These are phyloP conservation scores for Andrena dorsata DNA, from an alignment of 2,888 invertebrate genomes.

Conservation along the genomic window DNA sequence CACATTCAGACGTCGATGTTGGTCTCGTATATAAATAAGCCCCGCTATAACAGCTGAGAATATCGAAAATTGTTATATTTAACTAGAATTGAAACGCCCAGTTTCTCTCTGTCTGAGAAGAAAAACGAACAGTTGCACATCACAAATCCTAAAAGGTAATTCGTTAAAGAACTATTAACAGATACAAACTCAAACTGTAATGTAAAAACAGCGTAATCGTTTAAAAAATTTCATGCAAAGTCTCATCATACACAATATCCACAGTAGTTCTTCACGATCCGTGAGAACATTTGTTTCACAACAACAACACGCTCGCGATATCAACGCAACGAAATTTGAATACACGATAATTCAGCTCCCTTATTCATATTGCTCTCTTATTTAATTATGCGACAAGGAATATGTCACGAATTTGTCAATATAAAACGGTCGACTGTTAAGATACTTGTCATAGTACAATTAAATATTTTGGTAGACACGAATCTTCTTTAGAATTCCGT, in stretches of 20 bases:
- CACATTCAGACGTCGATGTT: slow-evolving; percentile 84
- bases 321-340: slow-evolving; percentile 36
- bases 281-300: slow-evolving; percentile 10
- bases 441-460: slow-evolving; percentile 32
- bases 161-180: slow-evolving; percentile 42
- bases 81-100: slow-evolving; percentile 36
- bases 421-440: slow-evolving; percentile 45
- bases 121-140: slow-evolving; percentile 20
- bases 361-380: slow-evolving; percentile 54
- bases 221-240: slow-evolving; percentile 19
- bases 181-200: slow-evolving; percentile 37
- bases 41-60: slow-evolving; percentile 10
- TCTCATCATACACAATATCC: slow-evolving; percentile 18
- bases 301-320: slow-evolving; percentile 31
- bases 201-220: slow-evolving; percentile 11
- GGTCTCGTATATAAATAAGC: slow-evolving; percentile 73
- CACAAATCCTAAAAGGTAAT: slow-evolving; percentile 37
- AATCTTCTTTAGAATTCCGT: slow-evolving; percentile 26
- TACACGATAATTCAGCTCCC: slow-evolving; percentile 27
- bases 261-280: background rate
- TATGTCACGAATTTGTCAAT: slow-evolving; percentile 35
- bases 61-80: slow-evolving; percentile 37
- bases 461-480: slow-evolving; percentile 35
- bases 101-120: slow-evolving; percentile 7
- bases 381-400: slow-evolving; percentile 31